These are phyloP conservation scores for Musca vetustissima DNA, from an alignment of 1,140 invertebrate genomes.

Conservation along the genomic window DNA sequence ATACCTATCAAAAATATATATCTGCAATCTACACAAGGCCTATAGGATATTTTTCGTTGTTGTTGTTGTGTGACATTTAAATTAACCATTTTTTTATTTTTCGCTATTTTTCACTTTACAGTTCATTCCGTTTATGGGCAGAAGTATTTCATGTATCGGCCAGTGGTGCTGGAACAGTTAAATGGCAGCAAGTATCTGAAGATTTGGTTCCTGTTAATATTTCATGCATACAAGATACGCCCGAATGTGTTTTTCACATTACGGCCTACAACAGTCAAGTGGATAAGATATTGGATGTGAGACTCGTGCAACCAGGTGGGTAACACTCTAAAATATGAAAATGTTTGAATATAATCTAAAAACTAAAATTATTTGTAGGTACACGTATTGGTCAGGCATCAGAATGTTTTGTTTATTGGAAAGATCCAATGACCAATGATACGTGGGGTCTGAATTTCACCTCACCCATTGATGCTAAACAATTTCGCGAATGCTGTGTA, in stretches of 20 bases:
- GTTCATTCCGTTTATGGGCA: constrained; percentile 84
- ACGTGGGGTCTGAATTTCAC: constrained; percentile 99
- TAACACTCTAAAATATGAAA: background rate
- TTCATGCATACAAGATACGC: constrained; percentile 93
- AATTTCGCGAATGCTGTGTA: constrained; percentile 96
- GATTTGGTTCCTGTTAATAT: constrained; percentile 97
- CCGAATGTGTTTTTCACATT: constrained; percentile 95
- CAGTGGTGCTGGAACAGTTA: constrained; percentile 83
- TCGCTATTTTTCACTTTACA: constrained; percentile 26
- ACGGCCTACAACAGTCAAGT: constrained; percentile 98
- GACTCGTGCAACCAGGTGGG: constrained; percentile 93
- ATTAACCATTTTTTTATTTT: no score
- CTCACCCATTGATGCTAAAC: constrained; percentile 93
- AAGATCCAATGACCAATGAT: constrained; percentile 93
- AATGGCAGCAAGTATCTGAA: constrained; percentile 97
- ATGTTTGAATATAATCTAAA: background rate
- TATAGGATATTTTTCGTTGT: no score
- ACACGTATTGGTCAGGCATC: constrained; percentile 95
- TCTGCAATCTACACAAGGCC: no score
- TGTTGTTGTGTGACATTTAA: no score
- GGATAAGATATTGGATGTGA: constrained; percentile 95
- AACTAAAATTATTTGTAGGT: constrained; percentile 72
- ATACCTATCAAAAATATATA: no score
- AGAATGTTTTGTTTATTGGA: constrained; percentile 98
- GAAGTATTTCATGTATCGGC: constrained; percentile 96